Evolutionary conservation across 1,140 invertebrate species (phyloP), one percentile per base, ranked within the genome.

Genomic region (Drosophila bifasciata): DNA sequence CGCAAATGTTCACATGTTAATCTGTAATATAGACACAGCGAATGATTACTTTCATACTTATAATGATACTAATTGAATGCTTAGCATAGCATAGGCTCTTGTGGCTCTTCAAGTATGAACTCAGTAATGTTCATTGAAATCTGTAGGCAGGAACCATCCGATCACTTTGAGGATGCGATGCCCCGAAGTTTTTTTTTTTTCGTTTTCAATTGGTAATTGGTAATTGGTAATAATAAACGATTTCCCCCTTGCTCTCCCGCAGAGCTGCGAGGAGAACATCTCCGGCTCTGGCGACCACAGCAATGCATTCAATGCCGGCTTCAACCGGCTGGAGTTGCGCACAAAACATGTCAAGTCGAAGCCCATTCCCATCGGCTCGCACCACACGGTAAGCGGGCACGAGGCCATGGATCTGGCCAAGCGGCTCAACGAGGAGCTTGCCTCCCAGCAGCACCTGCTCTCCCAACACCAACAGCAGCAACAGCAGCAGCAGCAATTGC

Each of bases 351-450:
- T 69, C 15, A 63, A 90, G 28, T 95, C 94, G 0, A 94, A 94
- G 79, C 95, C 95, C 1, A 95, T 95, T 72, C 95, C 95, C 11
- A 95, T 95, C 66, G 94, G 94, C 92, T 61, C 90, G 44, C 93
- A 94, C 73, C 95, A 96, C 91, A 96, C 95, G 13, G 95, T 96
- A 15, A 94, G 95, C 61, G 95, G 95, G 0, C 95, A 96, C 70
- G 95, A 96, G 92, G 95, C 95, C n/a, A 94, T 94, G 51, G 93
- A 95, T 63, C 92, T 96, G 81, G 95, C 95, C 17, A 95, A 95
- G 64, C 93, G 95, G 32, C 92, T 96, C 17, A 95, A 93, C 41
- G 95, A 94, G 68, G 95, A 96, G 90, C 91, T 96, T 21, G 94
- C 94, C 15, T 93, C 94, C 53, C 94, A 94, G 85, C 88, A 90